Evolutionary conservation across 1,140 invertebrate species (phyloP).

Genomic region (Gyrodactylus salaris): DNA sequence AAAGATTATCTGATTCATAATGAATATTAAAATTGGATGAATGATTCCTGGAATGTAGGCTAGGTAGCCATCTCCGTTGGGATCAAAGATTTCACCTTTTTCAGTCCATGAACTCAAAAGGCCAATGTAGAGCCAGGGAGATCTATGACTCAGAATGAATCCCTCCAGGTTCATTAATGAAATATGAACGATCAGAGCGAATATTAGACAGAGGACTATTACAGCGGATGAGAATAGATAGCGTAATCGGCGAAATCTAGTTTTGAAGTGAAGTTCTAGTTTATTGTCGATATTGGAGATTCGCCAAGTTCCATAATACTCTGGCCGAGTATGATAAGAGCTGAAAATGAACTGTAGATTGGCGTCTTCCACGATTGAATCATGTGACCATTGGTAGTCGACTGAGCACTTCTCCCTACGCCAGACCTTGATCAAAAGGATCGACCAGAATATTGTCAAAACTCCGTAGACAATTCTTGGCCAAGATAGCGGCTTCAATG

Average conservation of each 20-base stretch:
- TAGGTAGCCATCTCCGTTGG: not conserved
- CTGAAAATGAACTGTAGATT: not conserved
- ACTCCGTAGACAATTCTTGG: not conserved
- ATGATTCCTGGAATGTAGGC: not conserved
- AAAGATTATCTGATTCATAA: not conserved
- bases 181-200: not conserved
- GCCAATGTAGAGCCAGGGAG: not conserved
- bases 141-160: not conserved
- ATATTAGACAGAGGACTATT: not conserved
- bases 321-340: not conserved
- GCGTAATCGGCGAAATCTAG: not conserved
- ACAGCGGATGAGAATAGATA: not conserved
- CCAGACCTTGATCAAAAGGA: not conserved
- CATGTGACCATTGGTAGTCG: not conserved
- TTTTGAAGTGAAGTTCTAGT: not conserved
- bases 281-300: not conserved
- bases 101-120: not conserved
- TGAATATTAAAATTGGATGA: not conserved
- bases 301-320: not conserved
- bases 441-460: not conserved
- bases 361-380: not conserved
- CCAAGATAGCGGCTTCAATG: not conserved
- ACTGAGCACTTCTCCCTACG: not conserved
- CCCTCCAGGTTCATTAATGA: not conserved
- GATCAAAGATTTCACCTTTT: not conserved